phyloP scores from a whole-genome alignment of 92 coral and sea anemone species.

The Zoanthus gigantus region DNA sequence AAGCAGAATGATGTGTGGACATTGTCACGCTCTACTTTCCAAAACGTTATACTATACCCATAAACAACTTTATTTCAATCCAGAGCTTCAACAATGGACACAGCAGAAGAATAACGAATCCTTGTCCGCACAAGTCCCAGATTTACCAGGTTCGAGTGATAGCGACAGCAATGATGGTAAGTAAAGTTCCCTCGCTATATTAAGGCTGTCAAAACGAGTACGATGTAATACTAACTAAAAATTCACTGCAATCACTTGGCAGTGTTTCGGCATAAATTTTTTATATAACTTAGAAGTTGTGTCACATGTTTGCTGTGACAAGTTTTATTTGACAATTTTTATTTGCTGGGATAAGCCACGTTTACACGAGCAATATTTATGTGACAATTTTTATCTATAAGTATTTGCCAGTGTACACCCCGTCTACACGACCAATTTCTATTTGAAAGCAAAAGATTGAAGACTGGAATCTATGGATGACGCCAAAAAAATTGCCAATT shows the following conservation, averaged over 20 bases:
- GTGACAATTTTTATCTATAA: too few relatives aligned
- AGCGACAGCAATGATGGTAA: slow-evolving; percentile 7
- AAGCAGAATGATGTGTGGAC: slow-evolving; percentile 12
- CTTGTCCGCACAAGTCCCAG: not conserved
- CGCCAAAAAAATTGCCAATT: too few relatives aligned
- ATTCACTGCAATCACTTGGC: slow-evolving; percentile 4
- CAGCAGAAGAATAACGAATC: not conserved
- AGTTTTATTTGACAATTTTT: too few relatives aligned
- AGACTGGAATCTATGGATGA: too few relatives aligned
- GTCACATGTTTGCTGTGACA: not conserved
- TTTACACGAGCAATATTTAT: too few relatives aligned
- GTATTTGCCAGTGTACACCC: too few relatives aligned
- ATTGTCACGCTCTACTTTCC: not conserved
- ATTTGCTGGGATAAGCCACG: too few relatives aligned
- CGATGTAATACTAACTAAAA: not conserved
- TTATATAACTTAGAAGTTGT: not conserved
- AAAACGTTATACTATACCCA: not conserved
- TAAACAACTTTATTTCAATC: not conserved
- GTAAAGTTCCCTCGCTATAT: not conserved
- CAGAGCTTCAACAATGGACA: slow-evolving; percentile 8
- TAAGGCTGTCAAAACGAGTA: not conserved
- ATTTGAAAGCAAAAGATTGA: too few relatives aligned
- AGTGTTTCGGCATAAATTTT: slow-evolving; percentile 1
- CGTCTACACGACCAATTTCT: too few relatives aligned
- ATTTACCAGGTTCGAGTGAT: slow-evolving; percentile 11